These are phyloP conservation scores for Neuroscelio doddi DNA, from an alignment of 2,888 invertebrate species.

Conservation along the genomic window DNA sequence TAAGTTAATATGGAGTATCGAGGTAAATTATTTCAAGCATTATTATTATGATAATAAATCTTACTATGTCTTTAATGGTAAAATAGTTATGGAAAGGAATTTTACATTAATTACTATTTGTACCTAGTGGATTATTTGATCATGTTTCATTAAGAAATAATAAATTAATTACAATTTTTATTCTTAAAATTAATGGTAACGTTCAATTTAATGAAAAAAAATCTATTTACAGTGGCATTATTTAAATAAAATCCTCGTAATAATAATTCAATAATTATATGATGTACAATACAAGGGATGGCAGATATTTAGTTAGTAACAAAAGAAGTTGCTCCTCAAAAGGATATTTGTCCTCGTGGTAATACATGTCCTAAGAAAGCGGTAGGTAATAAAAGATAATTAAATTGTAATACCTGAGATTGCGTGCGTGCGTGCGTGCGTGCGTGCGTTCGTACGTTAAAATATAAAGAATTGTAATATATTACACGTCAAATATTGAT, in stretches of 20 bases:
- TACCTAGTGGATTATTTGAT: conserved; percentile 79
- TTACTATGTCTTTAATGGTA: conserved; percentile 77
- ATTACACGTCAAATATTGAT: conserved; percentile 80
- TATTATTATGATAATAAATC: conserved; percentile 76
- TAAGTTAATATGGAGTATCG: no score
- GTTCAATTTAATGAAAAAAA: conserved; percentile 84
- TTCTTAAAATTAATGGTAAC: conserved; percentile 79
- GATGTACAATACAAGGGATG: conserved; percentile 80
- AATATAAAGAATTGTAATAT: conserved; percentile 77
- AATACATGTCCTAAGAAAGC: conserved; percentile 86
- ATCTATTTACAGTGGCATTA: conserved; percentile 84
- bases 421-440: conserved; percentile 80
- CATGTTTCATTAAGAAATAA: conserved; percentile 80
- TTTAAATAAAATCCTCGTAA: conserved; percentile 85
- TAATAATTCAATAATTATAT: conserved; percentile 78
- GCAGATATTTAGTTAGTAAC: conserved; percentile 84
- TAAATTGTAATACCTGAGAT: conserved; percentile 78
- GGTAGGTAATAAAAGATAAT: conserved; percentile 80
- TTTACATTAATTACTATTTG: conserved; percentile 80
- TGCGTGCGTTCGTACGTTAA: no score
- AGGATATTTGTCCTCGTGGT: conserved; percentile 88
- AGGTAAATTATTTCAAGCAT: conserved; percentile 73
- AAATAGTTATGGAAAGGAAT: conserved; percentile 81
- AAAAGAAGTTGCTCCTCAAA: conserved; percentile 86
- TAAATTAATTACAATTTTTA: conserved; percentile 78